Base-by-base conservation (phyloP, 2,113 vertebrate genomes). In the Arothron firmamentum region DNA sequence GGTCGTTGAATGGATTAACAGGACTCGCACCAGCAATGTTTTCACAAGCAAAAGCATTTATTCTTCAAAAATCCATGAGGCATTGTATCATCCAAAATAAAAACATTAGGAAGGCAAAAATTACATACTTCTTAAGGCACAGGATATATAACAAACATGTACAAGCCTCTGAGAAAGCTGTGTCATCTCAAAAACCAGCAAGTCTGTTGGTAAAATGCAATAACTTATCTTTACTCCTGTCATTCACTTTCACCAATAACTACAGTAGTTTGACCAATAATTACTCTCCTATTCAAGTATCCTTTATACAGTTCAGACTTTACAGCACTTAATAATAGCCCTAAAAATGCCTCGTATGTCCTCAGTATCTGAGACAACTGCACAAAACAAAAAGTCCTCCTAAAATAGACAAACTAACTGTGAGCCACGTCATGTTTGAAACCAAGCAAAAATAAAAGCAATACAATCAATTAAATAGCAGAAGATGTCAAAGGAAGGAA, bases 51-150 rank as follows among this genome's bases (percentile, higher is more conserved):
- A 73, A 73, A 75, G 17, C 12, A 62, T 86, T 84, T 86, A 87
- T 86, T 86, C 46, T 66, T 84, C 60, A 75, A 85, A 52, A 85
- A 80, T 52, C 51, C 64, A 71, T 15, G 31, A 73, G 77, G 73
- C 70, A 65, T 73, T 56, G 56, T 60, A 41, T 83, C 67, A 79
- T 85, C 74, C 75, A 73, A 83, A 70, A 80, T 66, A 62, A 83
- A 59, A 70, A 78, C 51, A 74, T 68, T 70, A 67, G 75, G 54
- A 85, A 79, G 43, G 74, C 76, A 75, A 83, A 62, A 78, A 71
- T 78, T 73, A 87, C 68, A 75, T 74, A 75, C 69, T 58, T 50
- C 76, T 86, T 94, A 95, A 95, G 94, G 94, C 94, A 95, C 93
- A 89, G 86, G 82, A 90, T 90, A 85, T 87, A 88, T 59, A 78